A percentile compares a stretch with the other conserved stretches of the same genome.
phyloP scores from a whole-genome alignment of 2,888 invertebrate genomes.

The Andricus quercusramuli region DNA sequence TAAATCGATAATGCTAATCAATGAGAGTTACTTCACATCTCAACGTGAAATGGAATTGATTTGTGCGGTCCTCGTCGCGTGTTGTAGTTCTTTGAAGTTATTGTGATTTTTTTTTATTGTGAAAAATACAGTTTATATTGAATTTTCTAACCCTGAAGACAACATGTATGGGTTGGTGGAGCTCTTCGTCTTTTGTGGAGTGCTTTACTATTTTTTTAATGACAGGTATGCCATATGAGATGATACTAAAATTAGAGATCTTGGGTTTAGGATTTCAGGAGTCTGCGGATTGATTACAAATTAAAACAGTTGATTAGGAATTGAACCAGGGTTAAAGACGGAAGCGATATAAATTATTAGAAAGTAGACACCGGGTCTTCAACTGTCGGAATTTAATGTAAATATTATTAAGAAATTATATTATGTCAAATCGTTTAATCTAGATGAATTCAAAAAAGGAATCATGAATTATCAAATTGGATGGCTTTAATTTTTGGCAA shows the following conservation, averaged over 20 bases:
- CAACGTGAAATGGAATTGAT: constrained; percentile 49
- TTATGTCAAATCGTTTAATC: too few relatives aligned
- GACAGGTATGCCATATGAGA: constrained; percentile 79
- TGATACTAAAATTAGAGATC: not conserved
- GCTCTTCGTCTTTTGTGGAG: constrained; percentile 82
- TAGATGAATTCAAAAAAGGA: too few relatives aligned
- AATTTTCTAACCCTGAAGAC: constrained; percentile 20
- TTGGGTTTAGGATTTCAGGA: not conserved
- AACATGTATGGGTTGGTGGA: constrained; percentile 82
- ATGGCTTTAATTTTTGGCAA: too few relatives aligned
- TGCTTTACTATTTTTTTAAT: constrained; percentile 83
- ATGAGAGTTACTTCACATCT: constrained; percentile 5
- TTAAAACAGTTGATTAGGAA: not conserved
- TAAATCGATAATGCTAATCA: constrained; percentile 25
- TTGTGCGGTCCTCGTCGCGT: constrained; percentile 47
- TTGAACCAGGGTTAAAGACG: not conserved
- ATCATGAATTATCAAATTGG: too few relatives aligned
- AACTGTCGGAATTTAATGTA: not conserved
- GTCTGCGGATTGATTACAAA: not conserved
- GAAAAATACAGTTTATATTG: constrained; percentile 16
- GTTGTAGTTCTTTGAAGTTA: constrained; percentile 33
- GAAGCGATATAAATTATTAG: not conserved
- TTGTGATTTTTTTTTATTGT: constrained; percentile 12
- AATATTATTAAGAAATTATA: not conserved
- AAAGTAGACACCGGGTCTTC: not conserved